A percentile compares a stretch with the other conserved stretches of the same genome.
Conservation (phyloP, 92 coral and sea anemone genomes). For the Isaurus tuberculatus region DNA sequence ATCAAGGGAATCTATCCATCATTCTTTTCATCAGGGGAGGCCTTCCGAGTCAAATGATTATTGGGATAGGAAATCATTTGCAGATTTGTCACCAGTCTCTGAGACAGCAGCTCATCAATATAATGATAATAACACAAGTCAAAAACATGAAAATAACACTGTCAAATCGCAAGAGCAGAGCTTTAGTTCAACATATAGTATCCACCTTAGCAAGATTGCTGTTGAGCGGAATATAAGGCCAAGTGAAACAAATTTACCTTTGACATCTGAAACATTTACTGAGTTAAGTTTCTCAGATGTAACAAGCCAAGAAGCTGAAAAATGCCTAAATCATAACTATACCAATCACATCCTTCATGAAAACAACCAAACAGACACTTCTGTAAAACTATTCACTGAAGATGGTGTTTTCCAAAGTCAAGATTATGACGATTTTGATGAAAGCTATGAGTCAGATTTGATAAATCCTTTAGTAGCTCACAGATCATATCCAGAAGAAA, state of each 20-base stretch:
- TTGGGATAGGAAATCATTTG: slow-evolving; percentile 20
- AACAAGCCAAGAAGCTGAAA: background rate
- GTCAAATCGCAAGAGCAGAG: background rate
- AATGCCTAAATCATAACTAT: background rate
- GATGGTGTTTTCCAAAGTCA: slow-evolving; percentile 21
- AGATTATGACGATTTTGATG: background rate
- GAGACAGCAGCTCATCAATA: slow-evolving; percentile 16
- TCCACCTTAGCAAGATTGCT: slow-evolving; percentile 8
- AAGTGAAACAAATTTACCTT: background rate
- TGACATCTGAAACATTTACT: background rate
- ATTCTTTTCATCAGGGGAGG: slow-evolving; percentile 14
- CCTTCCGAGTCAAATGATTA: slow-evolving; percentile 20
- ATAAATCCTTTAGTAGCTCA: background rate
- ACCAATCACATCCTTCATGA: slow-evolving; percentile 3
- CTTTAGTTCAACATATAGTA: slow-evolving; percentile 21
- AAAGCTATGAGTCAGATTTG: slow-evolving; percentile 4
- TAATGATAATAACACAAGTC: background rate
- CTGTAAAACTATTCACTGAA: background rate
- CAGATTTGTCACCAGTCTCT: slow-evolving; percentile 34
- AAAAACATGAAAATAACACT: background rate
- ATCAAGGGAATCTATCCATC: slow-evolving; percentile 43
- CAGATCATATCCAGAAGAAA: background rate
- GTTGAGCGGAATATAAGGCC: background rate
- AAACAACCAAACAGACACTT: background rate
- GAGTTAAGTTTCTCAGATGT: background rate